These are phyloP conservation scores for Thumatha senex DNA, from an alignment of 2,888 invertebrate species.

Conservation along the genomic window DNA sequence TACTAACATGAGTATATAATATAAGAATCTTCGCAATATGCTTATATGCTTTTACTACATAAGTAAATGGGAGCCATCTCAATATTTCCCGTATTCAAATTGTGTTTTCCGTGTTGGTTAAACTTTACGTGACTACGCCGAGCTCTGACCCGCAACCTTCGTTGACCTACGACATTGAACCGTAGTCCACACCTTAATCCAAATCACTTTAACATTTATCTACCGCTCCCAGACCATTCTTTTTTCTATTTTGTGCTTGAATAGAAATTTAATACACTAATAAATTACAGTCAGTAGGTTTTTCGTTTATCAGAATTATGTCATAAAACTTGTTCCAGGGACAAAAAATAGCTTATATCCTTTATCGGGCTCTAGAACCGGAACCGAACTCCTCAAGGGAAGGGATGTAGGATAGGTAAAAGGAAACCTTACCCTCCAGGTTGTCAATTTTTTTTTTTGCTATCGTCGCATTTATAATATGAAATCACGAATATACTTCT, in stretches of 20 bases:
- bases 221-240: conserved; percentile 14
- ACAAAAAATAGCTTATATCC: too few relatives aligned
- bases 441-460: not conserved
- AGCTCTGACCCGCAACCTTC: conserved; percentile 55
- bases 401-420: too few relatives aligned
- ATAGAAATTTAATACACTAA: conserved; percentile 1
- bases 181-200: conserved; percentile 45
- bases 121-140: conserved; percentile 55
- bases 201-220: conserved; percentile 47
- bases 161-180: conserved; percentile 60
- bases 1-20: not conserved
- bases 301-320: too few relatives aligned
- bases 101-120: conserved; percentile 19
- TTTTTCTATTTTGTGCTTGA: not conserved
- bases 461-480: too few relatives aligned
- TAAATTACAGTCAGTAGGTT: too few relatives aligned
- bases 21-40: not conserved
- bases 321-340: too few relatives aligned
- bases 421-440: too few relatives aligned
- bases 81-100: conserved; percentile 7
- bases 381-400: too few relatives aligned
- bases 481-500: too few relatives aligned
- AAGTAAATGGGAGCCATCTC: too few relatives aligned
- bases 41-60: not conserved
- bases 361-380: too few relatives aligned